These are phyloP conservation scores for Pogonognathellus flavescens DNA, from an alignment of 1,140 invertebrate species.

Conservation along the genomic window DNA sequence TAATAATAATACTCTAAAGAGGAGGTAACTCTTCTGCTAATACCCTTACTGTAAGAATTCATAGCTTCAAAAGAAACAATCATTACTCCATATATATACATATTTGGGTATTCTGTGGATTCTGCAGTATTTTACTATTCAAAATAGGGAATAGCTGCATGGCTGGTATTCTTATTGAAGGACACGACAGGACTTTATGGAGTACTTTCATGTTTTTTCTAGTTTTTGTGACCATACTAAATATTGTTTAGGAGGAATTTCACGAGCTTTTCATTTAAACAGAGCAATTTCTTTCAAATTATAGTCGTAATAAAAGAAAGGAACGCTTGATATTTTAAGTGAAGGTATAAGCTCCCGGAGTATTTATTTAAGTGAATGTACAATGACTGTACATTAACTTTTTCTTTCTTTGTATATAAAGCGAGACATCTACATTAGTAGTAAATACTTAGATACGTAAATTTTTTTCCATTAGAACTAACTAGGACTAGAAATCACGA, in stretches of 20 bases:
- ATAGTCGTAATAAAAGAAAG: conserved; percentile 27
- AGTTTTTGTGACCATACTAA: conserved; percentile 15
- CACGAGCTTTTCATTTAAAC: conserved; percentile 37
- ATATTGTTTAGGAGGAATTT: conserved; percentile 44
- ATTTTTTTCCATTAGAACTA: conserved; percentile 35
- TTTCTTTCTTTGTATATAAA: background rate
- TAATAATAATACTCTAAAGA: background rate
- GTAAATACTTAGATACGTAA: conserved; percentile 29
- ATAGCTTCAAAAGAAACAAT: conserved; percentile 27
- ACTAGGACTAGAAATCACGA: conserved; percentile 35
- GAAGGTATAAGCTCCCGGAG: background rate
- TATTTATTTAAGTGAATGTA: no score
- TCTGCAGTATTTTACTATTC: background rate
- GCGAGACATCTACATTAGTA: conserved; percentile 34
- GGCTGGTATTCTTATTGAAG: background rate
- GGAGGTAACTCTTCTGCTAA: background rate
- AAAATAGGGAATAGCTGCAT: background rate
- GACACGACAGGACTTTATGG: conserved; percentile 8
- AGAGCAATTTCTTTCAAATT: conserved; percentile 40
- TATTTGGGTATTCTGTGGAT: background rate
- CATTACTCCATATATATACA: conserved; percentile 2
- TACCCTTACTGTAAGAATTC: background rate
- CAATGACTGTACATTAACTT: background rate
- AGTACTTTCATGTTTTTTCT: conserved; percentile 27
- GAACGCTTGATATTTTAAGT: conserved; percentile 15